Conservation (phyloP, 2,888 invertebrate species). For the Lissonota sp. region DNA sequence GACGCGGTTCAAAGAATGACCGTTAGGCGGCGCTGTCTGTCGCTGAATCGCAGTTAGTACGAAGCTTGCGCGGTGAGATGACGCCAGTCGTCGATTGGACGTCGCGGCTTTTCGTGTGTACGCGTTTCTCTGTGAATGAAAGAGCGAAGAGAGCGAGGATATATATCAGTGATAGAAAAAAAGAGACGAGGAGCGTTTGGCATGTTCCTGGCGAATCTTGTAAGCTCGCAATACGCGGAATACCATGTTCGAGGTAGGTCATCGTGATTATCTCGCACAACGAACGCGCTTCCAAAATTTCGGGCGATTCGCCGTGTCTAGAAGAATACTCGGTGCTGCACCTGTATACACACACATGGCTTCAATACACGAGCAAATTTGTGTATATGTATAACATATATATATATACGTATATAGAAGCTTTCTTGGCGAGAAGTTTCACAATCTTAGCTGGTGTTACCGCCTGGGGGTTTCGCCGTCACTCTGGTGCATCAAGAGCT, state of each 20-base stretch:
- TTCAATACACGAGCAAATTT: neutral
- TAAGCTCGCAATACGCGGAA: conserved; percentile 63
- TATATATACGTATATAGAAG: neutral
- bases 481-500: conserved; percentile 50
- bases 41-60: conserved; percentile 56
- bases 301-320: conserved; percentile 7
- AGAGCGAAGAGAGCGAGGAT: neutral
- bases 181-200: conserved; percentile 38
- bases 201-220: conserved; percentile 63
- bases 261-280: conserved; percentile 15
- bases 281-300: neutral
- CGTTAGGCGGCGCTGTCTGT: conserved; percentile 16
- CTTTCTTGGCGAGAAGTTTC: conserved; percentile 40
- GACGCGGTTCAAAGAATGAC: neutral
- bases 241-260: conserved; percentile 65
- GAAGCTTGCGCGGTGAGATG: conserved; percentile 61
- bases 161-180: conserved; percentile 3
- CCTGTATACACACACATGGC: conserved; percentile 18
- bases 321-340: neutral
- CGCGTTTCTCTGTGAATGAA: conserved; percentile 9
- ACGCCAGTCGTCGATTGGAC: conserved; percentile 53
- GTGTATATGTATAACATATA: neutral
- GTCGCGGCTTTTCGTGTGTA: conserved; percentile 36
- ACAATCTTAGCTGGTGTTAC: conserved; percentile 53
- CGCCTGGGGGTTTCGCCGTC: conserved; percentile 47